Base-by-base conservation (phyloP, 53 echinoderm and acorn worm genomes). In the Echinarachnius parma region DNA sequence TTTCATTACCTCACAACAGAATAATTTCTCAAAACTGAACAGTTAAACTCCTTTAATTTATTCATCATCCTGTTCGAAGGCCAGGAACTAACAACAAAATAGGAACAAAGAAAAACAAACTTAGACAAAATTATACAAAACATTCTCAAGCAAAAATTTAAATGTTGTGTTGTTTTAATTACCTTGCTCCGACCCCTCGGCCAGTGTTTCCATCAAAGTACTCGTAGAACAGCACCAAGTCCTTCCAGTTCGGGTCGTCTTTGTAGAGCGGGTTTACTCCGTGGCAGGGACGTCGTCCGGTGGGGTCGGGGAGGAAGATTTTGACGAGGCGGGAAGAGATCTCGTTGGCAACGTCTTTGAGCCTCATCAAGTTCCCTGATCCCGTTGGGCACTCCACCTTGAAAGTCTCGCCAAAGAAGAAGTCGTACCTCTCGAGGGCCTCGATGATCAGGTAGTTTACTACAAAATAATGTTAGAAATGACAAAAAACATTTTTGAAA, bases 401-500 rank as follows among this genome's bases (percentile, higher is more conserved):
- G 61, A 91, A 87, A 25, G 82, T 62, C 25, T 91, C 91, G 0
- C 96, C 96, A 34, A 87, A 87, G 85, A 96, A 96, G 82, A 81
- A 96, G 62, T 96, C 96, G 45, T 96, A 96, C 25, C 96, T 81
- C 71, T 96, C 96, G 30, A 96, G 60, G 25, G 91, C 80, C 45
- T 96, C 96, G 22, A 96, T 89, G 32, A 96, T 81, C 78, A 96
- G 62, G 85, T 96, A 91, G 82, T 96, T 96, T 9, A 96, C 96
- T 96, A 54, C 0, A 18, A 83, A 5, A 45, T 45, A 22, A 44
- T 7, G 42, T 0, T 16, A 66, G 31, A 18, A 20, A 47, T 7
- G 39, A 39, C 39, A 39, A 39, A 9, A 39, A 13, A 13, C 39
- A 39, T 13, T 39, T 39, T 13, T 9, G 39, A 9, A 7, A 9